Evolutionary conservation across 2,113 vertebrate genomes (phyloP).

Genomic region (Macquaria ambigua): DNA sequence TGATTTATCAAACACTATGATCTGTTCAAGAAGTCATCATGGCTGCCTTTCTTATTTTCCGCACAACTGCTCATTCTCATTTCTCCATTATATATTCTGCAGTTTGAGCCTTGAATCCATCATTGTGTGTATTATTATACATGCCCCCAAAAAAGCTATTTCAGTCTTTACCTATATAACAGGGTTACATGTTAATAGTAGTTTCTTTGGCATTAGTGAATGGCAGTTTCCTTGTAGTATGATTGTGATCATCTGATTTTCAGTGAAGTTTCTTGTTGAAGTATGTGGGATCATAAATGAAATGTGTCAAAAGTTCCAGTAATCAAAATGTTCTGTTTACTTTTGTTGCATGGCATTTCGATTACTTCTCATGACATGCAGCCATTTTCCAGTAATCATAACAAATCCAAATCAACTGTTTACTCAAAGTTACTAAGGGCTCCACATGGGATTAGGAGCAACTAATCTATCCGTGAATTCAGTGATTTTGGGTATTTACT

Average conservation of each 20-base stretch:
- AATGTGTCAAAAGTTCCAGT: not conserved
- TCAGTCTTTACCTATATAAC: not conserved
- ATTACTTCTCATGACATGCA: not conserved
- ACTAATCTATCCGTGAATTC: not conserved
- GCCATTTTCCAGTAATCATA: constrained; percentile 4
- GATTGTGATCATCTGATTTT: not conserved
- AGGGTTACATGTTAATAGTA: not conserved
- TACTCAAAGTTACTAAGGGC: not conserved
- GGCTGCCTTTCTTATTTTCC: constrained; percentile 45
- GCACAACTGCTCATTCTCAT: constrained; percentile 15
- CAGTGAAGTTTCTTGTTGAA: not conserved
- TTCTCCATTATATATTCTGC: not conserved
- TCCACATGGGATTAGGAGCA: not conserved
- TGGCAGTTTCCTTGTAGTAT: not conserved
- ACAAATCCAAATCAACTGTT: not conserved
- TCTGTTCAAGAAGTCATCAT: not conserved
- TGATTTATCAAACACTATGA: not conserved
- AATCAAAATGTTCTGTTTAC: not conserved
- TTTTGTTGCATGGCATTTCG: not conserved
- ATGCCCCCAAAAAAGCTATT: not conserved
- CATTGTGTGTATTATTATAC: not conserved
- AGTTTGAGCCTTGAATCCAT: constrained; percentile 1
- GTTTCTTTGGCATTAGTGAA: not conserved
- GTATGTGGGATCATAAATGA: not conserved
- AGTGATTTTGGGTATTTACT: not conserved